A percentile compares a stretch with the other conserved stretches of the same genome.
Evolutionary conservation across 2,797 vertebrate genomes (phyloP).

Genomic region (Macrochelys suwanniensis): DNA sequence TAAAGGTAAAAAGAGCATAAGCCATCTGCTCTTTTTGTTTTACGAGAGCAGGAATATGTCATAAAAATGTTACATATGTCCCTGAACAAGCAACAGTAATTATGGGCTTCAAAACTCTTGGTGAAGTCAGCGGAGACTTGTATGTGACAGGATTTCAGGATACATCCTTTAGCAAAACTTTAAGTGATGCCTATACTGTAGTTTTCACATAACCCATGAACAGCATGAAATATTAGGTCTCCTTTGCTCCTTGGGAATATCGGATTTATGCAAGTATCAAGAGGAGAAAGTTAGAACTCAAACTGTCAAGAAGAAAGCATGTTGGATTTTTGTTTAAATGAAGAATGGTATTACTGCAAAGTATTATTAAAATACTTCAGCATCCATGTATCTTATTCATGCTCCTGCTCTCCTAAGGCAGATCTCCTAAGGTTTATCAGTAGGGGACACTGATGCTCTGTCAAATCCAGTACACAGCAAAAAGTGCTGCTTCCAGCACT

Average conservation of each 20-base stretch:
- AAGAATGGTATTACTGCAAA: neutral
- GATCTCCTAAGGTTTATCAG: slow-evolving; percentile 47
- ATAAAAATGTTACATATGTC: neutral
- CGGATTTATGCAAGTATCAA: slow-evolving; percentile 31
- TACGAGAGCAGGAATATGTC: neutral
- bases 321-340: neutral
- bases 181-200: neutral
- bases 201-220: slow-evolving; percentile 46
- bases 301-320: neutral
- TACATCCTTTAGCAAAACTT: neutral
- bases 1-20: neutral
- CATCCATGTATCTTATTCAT: neutral
- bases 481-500: slow-evolving; percentile 23
- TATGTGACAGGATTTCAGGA: neutral
- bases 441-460: slow-evolving; percentile 71
- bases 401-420: slow-evolving; percentile 1
- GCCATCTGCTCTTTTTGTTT: neutral
- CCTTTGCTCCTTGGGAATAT: slow-evolving; percentile 12
- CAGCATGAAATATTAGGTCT: slow-evolving; percentile 35
- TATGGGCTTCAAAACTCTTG: neutral
- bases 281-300: neutral
- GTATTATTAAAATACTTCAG: neutral
- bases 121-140: neutral
- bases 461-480: slow-evolving; percentile 30
- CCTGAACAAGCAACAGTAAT: neutral